phyloP scores from a whole-genome alignment of 2,113 vertebrate genomes.

The Pterocles orientalis region DNA sequence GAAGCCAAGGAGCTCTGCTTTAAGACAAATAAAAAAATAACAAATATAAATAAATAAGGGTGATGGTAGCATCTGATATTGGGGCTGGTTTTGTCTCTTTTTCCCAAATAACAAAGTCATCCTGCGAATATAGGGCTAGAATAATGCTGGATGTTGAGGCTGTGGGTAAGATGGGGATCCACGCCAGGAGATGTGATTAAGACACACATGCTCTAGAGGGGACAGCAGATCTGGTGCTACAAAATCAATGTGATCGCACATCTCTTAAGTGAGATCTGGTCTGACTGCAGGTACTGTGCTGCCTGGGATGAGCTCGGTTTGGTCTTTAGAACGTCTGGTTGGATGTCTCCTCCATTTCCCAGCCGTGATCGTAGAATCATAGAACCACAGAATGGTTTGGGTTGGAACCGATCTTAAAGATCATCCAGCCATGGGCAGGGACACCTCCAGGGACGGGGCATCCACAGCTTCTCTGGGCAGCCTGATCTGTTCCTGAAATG shows the following conservation, averaged over 20 bases:
- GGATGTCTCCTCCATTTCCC: background rate
- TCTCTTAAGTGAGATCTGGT: background rate
- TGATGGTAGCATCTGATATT: background rate
- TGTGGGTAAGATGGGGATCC: background rate
- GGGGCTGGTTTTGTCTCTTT: background rate
- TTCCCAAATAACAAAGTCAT: background rate
- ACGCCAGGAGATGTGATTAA: background rate
- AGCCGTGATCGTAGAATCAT: background rate
- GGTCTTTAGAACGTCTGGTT: background rate
- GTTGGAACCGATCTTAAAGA: too few species aligned
- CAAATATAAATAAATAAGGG: too few species aligned
- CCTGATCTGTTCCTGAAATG: accelerated
- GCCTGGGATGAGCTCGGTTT: background rate
- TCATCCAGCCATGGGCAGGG: too few species aligned
- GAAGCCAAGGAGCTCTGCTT: background rate
- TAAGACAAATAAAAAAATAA: background rate
- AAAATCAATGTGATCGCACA: background rate
- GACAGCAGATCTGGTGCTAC: background rate
- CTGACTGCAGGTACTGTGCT: background rate
- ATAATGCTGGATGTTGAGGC: background rate
- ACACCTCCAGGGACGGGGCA: too few species aligned
- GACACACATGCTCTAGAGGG: background rate
- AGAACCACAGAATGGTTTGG: too few species aligned
- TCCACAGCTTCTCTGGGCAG: too few species aligned
- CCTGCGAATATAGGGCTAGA: background rate